phyloP scores from a whole-genome alignment of 2,888 invertebrate genomes.

The Plagodis pulveraria region DNA sequence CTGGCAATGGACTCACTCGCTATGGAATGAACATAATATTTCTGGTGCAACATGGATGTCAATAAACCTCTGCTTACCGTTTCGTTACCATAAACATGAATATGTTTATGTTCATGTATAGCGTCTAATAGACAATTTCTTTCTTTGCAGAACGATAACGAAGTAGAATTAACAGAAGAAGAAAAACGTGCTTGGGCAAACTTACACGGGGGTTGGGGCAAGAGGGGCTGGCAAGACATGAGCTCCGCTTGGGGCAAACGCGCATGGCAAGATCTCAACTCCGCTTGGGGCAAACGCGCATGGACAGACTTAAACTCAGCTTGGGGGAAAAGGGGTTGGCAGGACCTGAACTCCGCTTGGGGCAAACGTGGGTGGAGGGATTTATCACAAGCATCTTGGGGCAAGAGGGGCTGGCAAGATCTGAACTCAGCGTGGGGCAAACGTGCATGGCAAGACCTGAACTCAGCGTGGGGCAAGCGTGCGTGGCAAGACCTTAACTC shows the following conservation, averaged over 20 bases:
- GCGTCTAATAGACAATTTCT: not conserved
- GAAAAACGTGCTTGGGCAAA: conserved; percentile 87
- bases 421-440: conserved; percentile 81
- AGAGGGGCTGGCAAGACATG: conserved; percentile 85
- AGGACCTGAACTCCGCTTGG: conserved; percentile 73
- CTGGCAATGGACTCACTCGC: too few species aligned
- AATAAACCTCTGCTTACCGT: too few species aligned
- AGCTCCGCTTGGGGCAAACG: conserved; percentile 86
- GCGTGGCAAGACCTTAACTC: conserved; percentile 83
- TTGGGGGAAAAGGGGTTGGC: conserved; percentile 87
- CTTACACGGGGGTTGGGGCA: conserved; percentile 84
- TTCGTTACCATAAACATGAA: too few species aligned
- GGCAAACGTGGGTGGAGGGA: conserved; percentile 87
- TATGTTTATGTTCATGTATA: too few species aligned
- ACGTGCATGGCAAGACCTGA: conserved; percentile 83
- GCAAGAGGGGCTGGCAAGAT: conserved; percentile 82
- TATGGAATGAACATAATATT: too few species aligned
- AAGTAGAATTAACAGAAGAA: conserved; percentile 79
- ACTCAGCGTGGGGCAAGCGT: conserved; percentile 84
- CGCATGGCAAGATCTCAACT: conserved; percentile 84
- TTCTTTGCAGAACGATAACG: conserved; percentile 66
- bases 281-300: conserved; percentile 85
- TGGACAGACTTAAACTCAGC: conserved; percentile 83
- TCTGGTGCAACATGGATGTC: too few species aligned
- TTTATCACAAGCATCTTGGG: conserved; percentile 37